Evolutionary conservation across 2,888 invertebrate genomes (phyloP).

Genomic region (Seladonia tumulorum): DNA sequence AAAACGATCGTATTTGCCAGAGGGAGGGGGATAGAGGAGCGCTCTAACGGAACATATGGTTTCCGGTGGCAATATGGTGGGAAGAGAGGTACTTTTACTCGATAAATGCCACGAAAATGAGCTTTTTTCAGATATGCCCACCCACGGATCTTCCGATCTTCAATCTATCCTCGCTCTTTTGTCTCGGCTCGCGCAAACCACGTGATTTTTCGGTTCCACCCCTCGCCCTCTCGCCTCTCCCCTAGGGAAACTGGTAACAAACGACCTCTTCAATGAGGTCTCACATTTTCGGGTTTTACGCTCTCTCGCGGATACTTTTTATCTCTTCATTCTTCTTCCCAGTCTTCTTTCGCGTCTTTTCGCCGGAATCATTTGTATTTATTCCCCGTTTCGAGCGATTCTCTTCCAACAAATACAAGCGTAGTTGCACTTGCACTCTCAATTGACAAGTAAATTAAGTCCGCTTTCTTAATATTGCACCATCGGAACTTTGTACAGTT

Average conservation of each 20-base stretch:
- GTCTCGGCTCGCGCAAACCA: constrained; percentile 55
- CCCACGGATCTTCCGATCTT: constrained; percentile 31
- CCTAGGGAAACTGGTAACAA: constrained; percentile 54
- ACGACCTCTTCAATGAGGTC: constrained; percentile 58
- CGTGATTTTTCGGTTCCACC: constrained; percentile 68
- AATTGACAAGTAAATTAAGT: no score
- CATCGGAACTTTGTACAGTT: no score
- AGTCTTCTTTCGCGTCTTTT: neutral
- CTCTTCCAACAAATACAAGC: neutral
- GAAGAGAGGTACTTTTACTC: constrained; percentile 60
- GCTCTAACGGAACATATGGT: constrained; percentile 65
- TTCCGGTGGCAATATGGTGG: constrained; percentile 63
- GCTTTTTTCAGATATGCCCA: constrained; percentile 57
- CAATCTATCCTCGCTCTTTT: constrained; percentile 58
- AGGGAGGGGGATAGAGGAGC: constrained; percentile 41
- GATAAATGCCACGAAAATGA: constrained; percentile 71
- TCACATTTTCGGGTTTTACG: constrained; percentile 35
- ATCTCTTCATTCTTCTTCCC: neutral
- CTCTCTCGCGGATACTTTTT: neutral
- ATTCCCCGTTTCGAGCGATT: constrained; percentile 9
- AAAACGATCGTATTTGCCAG: constrained; percentile 65
- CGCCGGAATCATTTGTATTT: neutral
- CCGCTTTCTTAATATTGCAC: no score
- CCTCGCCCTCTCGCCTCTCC: neutral
- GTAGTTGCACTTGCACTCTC: neutral